Base-by-base conservation (phyloP, 2,888 invertebrate species). In the Lottia gigantea region DNA sequence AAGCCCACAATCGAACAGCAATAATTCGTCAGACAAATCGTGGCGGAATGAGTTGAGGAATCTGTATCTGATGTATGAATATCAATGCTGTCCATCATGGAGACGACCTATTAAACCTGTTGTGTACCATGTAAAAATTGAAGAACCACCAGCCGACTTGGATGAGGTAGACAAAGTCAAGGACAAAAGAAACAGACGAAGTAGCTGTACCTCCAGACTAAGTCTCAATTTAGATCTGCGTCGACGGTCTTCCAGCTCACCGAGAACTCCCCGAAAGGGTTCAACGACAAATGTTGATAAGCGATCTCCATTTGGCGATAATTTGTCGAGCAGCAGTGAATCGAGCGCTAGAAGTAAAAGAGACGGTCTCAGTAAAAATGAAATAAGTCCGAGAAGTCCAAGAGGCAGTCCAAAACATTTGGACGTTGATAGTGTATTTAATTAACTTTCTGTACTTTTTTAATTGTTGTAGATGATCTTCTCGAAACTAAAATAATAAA, bases 41-140 rank as follows among this genome's bases (percentile, higher is more conserved):
- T 84, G 83, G 83, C 67, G 82, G 31, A 73, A 77, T 0, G 80
- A 83, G 46, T 78, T 85, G 25, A 80, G 80, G 46, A 78, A 77
- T 49, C 70, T 84, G 40, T 82, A 79, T 70, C 73, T 75, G 40
- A 76, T 81, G 46, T 83, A 80, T 71, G 81, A 85, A 64, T 82
- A 78, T 70, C 85, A 86, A 72, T 85, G 85, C 63, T 80, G 82
- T 0, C 73, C 79, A 2, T 83, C 84, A 0, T 85, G 82, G 73
- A 68, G 84, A 40, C 76, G 80, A 12, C 71, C 80, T 0, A 76
- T 76, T 0, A 74, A 75, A 11, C 72, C 55, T 14, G 25, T 65
- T 2, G 62, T 69, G 0, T 71, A 78, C 16, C 71, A 77, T 1
- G 71, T 73, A 8, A 46, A 63, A 11, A 68, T 76, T 11, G 77